Evolutionary conservation across 2,888 invertebrate species (phyloP).

Genomic region (Eupithecia inturbata): DNA sequence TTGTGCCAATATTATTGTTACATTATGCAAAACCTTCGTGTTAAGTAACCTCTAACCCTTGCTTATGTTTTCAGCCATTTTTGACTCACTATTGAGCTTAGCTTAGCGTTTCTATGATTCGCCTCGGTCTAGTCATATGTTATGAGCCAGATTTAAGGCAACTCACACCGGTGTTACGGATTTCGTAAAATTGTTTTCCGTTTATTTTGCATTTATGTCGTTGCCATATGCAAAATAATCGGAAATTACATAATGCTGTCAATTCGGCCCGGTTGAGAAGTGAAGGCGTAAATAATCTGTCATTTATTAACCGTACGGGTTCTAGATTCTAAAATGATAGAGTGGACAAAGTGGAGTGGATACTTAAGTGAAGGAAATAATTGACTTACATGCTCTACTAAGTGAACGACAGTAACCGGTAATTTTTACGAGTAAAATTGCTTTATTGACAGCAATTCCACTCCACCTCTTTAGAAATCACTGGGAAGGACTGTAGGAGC

Average conservation of each 20-base stretch:
- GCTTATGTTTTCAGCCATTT: too few relatives aligned
- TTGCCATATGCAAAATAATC: neutral
- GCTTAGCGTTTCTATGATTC: neutral
- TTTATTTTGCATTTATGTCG: neutral
- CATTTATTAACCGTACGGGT: neutral
- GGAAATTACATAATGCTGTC: neutral
- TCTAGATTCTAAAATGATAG: neutral
- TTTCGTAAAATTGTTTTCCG: neutral
- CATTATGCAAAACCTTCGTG: neutral
- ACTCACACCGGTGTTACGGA: neutral
- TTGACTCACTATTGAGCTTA: too few relatives aligned
- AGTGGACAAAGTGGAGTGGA: constrained; percentile 3
- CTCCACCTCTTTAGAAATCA: neutral
- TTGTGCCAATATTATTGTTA: neutral
- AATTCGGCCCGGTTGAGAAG: neutral
- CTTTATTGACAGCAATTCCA: neutral
- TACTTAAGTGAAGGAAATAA: neutral
- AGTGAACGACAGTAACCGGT: neutral
- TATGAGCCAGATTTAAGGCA: neutral
- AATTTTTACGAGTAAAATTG: neutral
- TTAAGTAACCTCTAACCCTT: too few relatives aligned
- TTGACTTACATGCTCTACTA: constrained; percentile 5
- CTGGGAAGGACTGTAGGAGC: neutral
- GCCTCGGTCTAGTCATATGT: neutral
- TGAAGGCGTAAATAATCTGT: neutral